Base-by-base conservation (phyloP, 1,140 invertebrate species). In the Lucilia cuprina region DNA sequence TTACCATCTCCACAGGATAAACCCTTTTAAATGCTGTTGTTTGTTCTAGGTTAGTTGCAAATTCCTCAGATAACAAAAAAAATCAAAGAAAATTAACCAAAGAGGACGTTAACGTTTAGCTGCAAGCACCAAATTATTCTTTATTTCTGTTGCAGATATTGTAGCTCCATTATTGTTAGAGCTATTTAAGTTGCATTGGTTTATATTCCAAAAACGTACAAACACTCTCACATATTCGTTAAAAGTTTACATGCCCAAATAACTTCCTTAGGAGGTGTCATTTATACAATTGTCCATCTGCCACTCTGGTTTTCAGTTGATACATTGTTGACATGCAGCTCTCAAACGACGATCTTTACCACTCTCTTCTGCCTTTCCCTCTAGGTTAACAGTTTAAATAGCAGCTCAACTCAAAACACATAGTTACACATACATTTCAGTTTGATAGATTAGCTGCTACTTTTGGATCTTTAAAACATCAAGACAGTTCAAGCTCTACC, bases 211-310 rank as follows among this genome's bases (percentile, higher is more conserved):
- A 5, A 60, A 60, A 60, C 14, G 14, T 60, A n/a, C 41, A 41
- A 8, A 41, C 55, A n/a, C 55, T n/a, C 55, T 5, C 14, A 5
- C 55, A 41, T 5, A 41, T 13, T 55, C 13, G 9, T 49, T 2
- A 1, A 49, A 49, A 49, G n/a, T 65, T 2, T 65, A 70, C 65
- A 21, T 70, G 21, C 19, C 5, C 14, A 60, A 17, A 60, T 60
- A 60, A 12, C n/a, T 70, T 80, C 41, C 77, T 80, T 80, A 80
- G n/a, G 77, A 49, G 21, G 41, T 25, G n/a, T 49, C 41, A 80
- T 25, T 80, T 50, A 80, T 80, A 49, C 77, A 80, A 80, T 80
- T 80, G 77, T 80, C 77, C 77, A 80, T 80, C 77, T 80, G 77
- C 77, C 77, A 80, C 47, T 49, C 77, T 80, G 21, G 41, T 49